Evolutionary conservation across 2,797 vertebrate genomes (phyloP).

Genomic region (Sebastes vulpes): DNA sequence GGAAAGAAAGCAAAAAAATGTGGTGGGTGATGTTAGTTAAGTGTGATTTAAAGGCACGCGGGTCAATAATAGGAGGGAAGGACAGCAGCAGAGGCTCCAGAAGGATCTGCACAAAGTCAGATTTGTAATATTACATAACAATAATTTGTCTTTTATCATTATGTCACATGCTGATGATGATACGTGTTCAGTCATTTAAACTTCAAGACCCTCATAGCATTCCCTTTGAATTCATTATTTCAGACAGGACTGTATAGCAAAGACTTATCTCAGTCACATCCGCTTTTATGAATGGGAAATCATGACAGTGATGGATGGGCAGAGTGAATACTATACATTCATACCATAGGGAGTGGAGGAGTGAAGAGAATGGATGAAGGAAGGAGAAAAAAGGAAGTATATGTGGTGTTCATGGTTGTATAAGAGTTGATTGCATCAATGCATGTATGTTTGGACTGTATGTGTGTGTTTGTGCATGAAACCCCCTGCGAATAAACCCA

Average conservation of each 20-base stretch:
- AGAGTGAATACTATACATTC: slow-evolving; percentile 53
- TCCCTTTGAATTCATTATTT: slow-evolving; percentile 1
- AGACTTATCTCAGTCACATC: slow-evolving; percentile 44
- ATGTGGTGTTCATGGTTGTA: slow-evolving; percentile 2
- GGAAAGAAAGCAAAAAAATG: background rate
- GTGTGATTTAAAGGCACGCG: slow-evolving; percentile 56
- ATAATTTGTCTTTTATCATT: background rate
- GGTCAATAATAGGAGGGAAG: slow-evolving; percentile 40
- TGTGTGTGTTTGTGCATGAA: slow-evolving; percentile 43
- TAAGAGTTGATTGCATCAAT: slow-evolving; percentile 7
- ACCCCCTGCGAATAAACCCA: slow-evolving; percentile 62
- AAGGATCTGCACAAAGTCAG: slow-evolving; percentile 13
- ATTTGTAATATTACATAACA: background rate
- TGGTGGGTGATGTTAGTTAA: slow-evolving; percentile 41
- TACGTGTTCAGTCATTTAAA: background rate
- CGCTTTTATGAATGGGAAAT: slow-evolving; percentile 79
- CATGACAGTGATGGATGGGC: slow-evolving; percentile 52
- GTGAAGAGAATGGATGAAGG: background rate
- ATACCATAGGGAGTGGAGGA: slow-evolving; percentile 30
- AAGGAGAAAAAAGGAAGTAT: background rate
- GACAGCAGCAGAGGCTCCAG: slow-evolving; percentile 18
- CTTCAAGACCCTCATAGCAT: background rate
- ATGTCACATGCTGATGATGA: background rate
- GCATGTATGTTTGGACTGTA: slow-evolving; percentile 24
- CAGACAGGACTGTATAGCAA: background rate